Percentiles rank a stretch among this genome's conserved stretches.
These are phyloP conservation scores for Diaphora mendica DNA, from an alignment of 2,888 invertebrate genomes.

Conservation along the genomic window DNA sequence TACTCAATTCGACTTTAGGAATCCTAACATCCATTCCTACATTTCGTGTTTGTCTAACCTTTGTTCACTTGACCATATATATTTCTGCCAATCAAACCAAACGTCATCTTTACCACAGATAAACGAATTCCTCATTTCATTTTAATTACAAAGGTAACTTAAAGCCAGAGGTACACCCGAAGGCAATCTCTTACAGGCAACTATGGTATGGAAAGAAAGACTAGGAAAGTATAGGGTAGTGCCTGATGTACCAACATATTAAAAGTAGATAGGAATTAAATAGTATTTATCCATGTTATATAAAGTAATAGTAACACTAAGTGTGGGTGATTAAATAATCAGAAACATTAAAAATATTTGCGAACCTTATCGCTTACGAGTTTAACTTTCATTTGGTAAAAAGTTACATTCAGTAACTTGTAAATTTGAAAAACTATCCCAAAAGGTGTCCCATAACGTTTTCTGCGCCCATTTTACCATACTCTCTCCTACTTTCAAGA, in stretches of 20 bases:
- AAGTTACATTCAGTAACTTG: conserved; percentile 12
- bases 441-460: conserved; percentile 31
- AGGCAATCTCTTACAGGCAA: too few relatives aligned
- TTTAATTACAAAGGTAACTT: too few relatives aligned
- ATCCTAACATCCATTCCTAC: not conserved
- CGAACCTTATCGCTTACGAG: not conserved
- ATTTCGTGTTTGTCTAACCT: not conserved
- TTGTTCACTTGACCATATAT: not conserved
- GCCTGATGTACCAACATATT: too few relatives aligned
- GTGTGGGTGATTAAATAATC: too few relatives aligned
- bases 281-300: too few relatives aligned
- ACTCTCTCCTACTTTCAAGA: conserved; percentile 57
- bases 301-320: too few relatives aligned
- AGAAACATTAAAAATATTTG: not conserved
- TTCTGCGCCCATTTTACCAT: conserved; percentile 52
- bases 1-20: not conserved
- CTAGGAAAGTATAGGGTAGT: too few relatives aligned
- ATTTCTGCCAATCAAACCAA: not conserved
- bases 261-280: too few relatives aligned
- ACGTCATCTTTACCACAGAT: not conserved
- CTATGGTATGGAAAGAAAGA: too few relatives aligned
- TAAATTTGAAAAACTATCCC: conserved; percentile 11
- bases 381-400: not conserved
- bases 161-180: too few relatives aligned
- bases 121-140: too few relatives aligned